These are phyloP conservation scores for Lycia hirtaria DNA, from an alignment of 2,888 invertebrate species.

Conservation along the genomic window DNA sequence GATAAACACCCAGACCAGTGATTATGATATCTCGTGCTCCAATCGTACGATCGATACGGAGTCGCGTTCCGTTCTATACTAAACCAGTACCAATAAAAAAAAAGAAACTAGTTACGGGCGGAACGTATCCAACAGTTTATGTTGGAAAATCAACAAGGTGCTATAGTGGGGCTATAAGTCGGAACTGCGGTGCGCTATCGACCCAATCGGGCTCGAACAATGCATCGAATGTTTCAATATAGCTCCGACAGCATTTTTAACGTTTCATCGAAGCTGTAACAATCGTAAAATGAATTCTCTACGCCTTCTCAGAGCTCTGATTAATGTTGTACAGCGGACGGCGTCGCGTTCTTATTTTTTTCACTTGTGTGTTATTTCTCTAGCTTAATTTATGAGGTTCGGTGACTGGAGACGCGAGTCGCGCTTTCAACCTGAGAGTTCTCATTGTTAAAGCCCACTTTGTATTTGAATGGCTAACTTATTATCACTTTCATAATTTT, in stretches of 20 bases:
- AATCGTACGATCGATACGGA: constrained; percentile 82
- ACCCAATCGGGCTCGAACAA: constrained; percentile 79
- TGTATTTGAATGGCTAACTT: constrained; percentile 24
- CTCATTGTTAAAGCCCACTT: constrained; percentile 34
- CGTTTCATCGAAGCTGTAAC: constrained; percentile 83
- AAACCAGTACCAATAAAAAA: constrained; percentile 84
- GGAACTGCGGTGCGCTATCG: constrained; percentile 80
- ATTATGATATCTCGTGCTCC: constrained; percentile 83
- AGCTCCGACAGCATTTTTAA: constrained; percentile 83
- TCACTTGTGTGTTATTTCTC: constrained; percentile 73
- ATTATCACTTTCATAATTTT: constrained; percentile 13
- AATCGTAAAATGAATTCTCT: constrained; percentile 85
- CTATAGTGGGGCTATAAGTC: constrained; percentile 63
- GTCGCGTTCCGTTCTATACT: constrained; percentile 81
- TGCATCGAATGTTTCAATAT: constrained; percentile 83
- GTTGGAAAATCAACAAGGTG: constrained; percentile 83
- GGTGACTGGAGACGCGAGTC: constrained; percentile 54
- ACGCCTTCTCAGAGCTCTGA: constrained; percentile 83
- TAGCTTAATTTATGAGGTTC: constrained; percentile 77
- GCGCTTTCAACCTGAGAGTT: constrained; percentile 52
- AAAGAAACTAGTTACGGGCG: constrained; percentile 79
- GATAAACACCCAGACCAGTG: constrained; percentile 84
- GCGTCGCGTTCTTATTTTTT: constrained; percentile 78
- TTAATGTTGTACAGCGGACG: constrained; percentile 81
- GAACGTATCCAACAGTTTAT: constrained; percentile 77